Evolutionary conservation across 2,113 vertebrate species (phyloP).

Genomic region (Atherinomorus stipes): DNA sequence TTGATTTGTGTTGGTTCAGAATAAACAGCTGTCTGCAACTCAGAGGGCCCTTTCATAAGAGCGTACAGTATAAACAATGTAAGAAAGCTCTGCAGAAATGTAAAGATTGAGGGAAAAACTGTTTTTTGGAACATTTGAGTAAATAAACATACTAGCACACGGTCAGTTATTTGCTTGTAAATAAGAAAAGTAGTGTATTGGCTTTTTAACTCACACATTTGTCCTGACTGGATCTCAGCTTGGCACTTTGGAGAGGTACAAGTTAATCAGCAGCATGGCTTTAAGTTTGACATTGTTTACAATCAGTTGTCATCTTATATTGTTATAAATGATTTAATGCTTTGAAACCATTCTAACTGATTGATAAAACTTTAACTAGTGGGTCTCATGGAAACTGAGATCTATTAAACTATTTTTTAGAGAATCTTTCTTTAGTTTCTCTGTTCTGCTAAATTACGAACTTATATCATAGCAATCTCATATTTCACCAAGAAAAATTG

Average conservation of each 20-base stretch:
- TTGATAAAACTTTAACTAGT: not conserved
- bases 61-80: too few species aligned
- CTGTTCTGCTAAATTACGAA: not conserved
- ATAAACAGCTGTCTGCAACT: not conserved
- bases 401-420: not conserved
- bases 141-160: too few species aligned
- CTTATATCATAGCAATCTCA: not conserved
- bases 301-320: not conserved
- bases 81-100: too few species aligned
- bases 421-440: not conserved
- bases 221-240: not conserved
- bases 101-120: too few species aligned
- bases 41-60: too few species aligned
- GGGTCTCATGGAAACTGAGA: not conserved
- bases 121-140: too few species aligned
- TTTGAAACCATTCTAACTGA: not conserved
- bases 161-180: too few species aligned
- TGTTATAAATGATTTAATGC: not conserved
- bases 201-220: not conserved
- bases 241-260: too few species aligned
- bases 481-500: not conserved
- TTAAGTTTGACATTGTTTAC: not conserved
- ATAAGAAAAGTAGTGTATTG: not conserved
- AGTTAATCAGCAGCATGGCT: not conserved
- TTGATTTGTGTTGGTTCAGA: not conserved